These are phyloP conservation scores for Xiphophorus maculatus DNA, from an alignment of 2,113 vertebrate species.

Conservation along the genomic window DNA sequence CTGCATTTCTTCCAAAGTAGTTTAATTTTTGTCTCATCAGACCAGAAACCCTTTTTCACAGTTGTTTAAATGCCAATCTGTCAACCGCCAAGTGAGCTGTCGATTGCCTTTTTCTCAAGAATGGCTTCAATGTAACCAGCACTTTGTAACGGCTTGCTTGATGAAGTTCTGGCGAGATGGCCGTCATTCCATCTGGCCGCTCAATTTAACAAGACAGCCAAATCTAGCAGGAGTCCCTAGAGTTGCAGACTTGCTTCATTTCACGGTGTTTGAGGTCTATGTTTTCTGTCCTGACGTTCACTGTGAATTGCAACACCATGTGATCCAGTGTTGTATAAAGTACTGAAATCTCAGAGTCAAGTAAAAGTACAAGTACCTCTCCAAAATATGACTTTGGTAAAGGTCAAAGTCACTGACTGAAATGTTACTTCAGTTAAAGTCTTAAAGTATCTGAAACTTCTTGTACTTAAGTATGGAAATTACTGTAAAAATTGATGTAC, in stretches of 20 bases:
- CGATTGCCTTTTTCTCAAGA: conserved; percentile 12
- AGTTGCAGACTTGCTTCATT: background rate
- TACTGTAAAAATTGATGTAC: no score
- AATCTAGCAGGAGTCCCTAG: background rate
- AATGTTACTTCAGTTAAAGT: no score
- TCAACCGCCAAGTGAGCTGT: conserved; percentile 6
- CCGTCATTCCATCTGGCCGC: background rate
- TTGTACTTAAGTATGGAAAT: no score
- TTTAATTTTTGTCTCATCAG: conserved; percentile 6
- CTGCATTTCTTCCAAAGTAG: background rate
- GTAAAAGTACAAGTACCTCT: no score
- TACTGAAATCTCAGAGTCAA: no score
- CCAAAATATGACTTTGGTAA: no score
- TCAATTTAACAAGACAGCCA: conserved; percentile 5
- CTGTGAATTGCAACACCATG: background rate
- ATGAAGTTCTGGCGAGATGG: background rate
- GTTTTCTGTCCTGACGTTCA: background rate
- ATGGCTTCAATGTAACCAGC: background rate
- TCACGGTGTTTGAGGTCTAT: background rate
- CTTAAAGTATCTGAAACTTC: no score
- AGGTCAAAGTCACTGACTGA: no score
- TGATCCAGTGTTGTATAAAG: no score
- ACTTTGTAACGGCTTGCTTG: background rate
- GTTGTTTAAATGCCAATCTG: conserved; percentile 9
- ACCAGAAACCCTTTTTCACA: background rate